Base-by-base conservation (phyloP, 1,140 invertebrate species). In the Drosophila sp. region DNA sequence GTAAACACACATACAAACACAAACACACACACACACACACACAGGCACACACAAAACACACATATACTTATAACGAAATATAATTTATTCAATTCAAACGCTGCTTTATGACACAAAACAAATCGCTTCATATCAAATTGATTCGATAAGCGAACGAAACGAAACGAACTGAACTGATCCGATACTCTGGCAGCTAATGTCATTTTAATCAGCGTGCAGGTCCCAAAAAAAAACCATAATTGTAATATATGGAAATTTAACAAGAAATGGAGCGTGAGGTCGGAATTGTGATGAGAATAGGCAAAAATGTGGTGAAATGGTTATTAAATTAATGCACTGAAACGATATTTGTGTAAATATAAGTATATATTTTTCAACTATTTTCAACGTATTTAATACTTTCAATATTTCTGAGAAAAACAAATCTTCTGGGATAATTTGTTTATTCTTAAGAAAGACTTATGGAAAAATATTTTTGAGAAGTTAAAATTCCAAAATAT, bases 201-300 rank as follows among this genome's bases (percentile, higher is more conserved):
- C 54, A 64, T 77, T 77, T 77, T 77, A 77, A 77, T 77, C 75
- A 77, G 75, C 21, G 21, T 2, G 21, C 21, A 11, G 14, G 21
- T 21, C 16, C 29, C 25, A 34, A 53, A 67, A 67, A 76, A 32
- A 14, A 11, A 45, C 9, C 56, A 76, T 73, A 76, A 70, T 77
- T 77, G 74, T 71, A 74, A 77, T 77, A 70, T 70, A 74, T 63
- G 58, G 32, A 72, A 72, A 62, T 66, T 66, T 72, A 69, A 76
- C 67, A 66, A 14, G 51, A 7, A 14, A 41, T 58, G 64, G 8
- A 14, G 25, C 21, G 21, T 29, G 48, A 4, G 18, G 13, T 21
- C 29, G 40, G 29, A 43, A 11, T 9, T n/a, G 34, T 8, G 11
- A 1, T 32, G n/a, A 32, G 29, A 32, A 8, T 5, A n/a, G 21